Percentiles rank a stretch among this genome's conserved stretches.
These are phyloP conservation scores for Rallus limicola DNA, from an alignment of 2,113 vertebrate genomes.

Conservation along the genomic window DNA sequence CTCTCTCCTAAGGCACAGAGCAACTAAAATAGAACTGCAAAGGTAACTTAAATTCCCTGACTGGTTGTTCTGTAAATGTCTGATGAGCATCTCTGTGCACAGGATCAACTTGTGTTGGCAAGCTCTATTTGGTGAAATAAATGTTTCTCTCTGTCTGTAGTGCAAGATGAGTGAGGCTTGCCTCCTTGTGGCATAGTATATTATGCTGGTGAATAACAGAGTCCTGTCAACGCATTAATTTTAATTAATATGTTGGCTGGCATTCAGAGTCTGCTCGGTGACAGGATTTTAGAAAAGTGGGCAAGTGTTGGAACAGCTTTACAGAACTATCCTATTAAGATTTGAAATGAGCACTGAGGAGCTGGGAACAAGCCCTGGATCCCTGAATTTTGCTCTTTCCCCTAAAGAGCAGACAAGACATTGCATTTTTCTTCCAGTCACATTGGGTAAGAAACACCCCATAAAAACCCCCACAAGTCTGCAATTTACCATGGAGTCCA, in stretches of 20 bases:
- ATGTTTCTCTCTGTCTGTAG: neutral
- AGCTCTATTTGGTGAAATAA: neutral
- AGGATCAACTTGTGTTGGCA: neutral
- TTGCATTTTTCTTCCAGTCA: neutral
- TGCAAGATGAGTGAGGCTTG: neutral
- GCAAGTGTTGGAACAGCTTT: neutral
- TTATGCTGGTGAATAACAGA: neutral
- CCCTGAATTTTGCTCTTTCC: neutral
- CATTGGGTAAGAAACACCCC: neutral
- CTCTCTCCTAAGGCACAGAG: neutral
- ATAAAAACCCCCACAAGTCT: neutral
- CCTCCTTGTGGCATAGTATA: rapidly evolving
- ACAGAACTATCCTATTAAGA: neutral
- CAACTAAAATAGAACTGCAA: neutral
- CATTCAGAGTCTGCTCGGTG: neutral
- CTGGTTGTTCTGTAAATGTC: neutral
- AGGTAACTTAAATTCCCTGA: neutral
- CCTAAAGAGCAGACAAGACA: neutral
- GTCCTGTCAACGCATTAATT: neutral
- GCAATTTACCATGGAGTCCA: neutral
- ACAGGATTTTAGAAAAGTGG: neutral
- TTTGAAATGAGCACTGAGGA: neutral
- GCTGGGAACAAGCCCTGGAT: neutral
- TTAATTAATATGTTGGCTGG: neutral
- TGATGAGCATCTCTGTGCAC: neutral